Evolutionary conservation across 2,113 vertebrate genomes (phyloP).

Genomic region (Pardalotus punctatus): DNA sequence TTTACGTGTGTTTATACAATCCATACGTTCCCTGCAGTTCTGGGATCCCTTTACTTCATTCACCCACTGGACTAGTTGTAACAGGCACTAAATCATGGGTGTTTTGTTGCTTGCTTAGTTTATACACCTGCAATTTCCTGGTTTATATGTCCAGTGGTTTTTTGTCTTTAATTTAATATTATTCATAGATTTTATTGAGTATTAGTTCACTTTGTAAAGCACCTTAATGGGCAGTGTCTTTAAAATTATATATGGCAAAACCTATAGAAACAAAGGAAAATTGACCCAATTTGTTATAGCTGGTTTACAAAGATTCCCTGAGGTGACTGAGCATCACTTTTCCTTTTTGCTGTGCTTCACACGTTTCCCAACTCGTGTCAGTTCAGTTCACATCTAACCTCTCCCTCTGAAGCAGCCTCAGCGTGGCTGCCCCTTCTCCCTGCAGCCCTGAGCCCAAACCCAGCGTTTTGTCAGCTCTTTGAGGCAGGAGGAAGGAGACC

Average conservation of each 20-base stretch:
- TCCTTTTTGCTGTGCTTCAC: not conserved
- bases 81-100: not conserved
- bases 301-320: not conserved
- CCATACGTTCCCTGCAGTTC: not conserved
- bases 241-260: constrained; percentile 20
- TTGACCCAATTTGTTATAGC: not conserved
- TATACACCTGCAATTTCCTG: constrained; percentile 26
- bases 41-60: not conserved
- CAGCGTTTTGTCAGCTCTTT: not conserved
- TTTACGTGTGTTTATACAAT: not conserved
- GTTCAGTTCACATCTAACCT: not conserved
- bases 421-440: not conserved
- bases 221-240: not conserved
- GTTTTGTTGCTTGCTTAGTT: constrained; percentile 6
- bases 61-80: not conserved
- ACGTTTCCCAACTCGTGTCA: not conserved
- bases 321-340: not conserved
- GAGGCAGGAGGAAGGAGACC: not conserved
- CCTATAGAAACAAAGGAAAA: constrained; percentile 21
- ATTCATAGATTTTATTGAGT: constrained; percentile 19
- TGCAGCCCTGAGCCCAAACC: not conserved
- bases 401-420: not conserved
- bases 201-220: not conserved
- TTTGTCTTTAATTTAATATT: constrained; percentile 33
- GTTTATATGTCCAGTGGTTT: not conserved